Conservation (phyloP, 2,797 vertebrate genomes). For the Liasis olivaceus region DNA sequence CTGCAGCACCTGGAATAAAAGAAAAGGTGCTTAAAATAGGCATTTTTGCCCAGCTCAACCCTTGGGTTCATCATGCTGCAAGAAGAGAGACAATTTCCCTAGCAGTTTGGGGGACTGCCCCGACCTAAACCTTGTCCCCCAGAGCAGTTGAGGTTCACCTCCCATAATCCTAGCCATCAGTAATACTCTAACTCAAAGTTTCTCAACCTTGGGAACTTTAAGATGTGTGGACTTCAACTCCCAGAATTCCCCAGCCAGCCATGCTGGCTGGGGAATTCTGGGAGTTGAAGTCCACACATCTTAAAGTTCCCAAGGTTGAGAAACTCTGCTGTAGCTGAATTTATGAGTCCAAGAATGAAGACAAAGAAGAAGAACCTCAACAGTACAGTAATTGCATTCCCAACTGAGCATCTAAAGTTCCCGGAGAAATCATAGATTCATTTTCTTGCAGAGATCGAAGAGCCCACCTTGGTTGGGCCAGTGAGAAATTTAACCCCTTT, state of each 20-base stretch:
- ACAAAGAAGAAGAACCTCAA: background rate
- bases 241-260: too few relatives aligned
- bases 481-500: background rate
- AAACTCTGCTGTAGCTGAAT: background rate
- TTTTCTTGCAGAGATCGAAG: background rate
- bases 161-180: background rate
- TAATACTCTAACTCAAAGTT: background rate
- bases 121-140: background rate
- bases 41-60: background rate
- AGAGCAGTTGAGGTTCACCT: background rate
- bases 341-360: background rate
- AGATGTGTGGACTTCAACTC: too few relatives aligned
- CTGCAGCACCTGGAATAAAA: background rate
- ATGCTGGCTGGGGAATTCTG: too few relatives aligned
- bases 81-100: background rate
- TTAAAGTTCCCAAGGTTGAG: too few relatives aligned
- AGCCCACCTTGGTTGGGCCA: background rate
- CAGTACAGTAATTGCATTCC: background rate
- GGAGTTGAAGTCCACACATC: too few relatives aligned
- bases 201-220: too few relatives aligned
- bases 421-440: background rate
- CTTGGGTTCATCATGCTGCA: background rate
- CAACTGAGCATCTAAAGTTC: background rate
- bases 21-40: slow-evolving; percentile 16
- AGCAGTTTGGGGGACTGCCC: background rate